Base-by-base conservation (phyloP, 2,888 invertebrate genomes). In the Luperina testacea region DNA sequence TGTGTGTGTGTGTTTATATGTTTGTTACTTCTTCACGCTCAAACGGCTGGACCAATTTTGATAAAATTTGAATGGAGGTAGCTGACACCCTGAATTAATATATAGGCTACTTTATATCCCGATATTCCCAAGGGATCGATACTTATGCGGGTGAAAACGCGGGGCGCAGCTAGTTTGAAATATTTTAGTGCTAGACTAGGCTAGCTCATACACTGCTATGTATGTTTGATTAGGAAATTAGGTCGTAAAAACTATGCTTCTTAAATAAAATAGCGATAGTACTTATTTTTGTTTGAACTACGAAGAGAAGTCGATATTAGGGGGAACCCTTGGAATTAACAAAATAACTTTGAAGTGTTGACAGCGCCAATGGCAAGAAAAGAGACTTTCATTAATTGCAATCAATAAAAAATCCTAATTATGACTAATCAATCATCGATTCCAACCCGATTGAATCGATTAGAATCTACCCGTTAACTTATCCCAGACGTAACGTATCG, bases 401-500 rank as follows among this genome's bases (percentile, higher is more conserved):
- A 70, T 13, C n/a, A n/a, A 68, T 6, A 20, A 45, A 17, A 53
- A 45, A 8, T 32, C 9, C 0, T 2, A 27, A 77, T 42, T 59
- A 42, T 15, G 13, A 13, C 17, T n/a, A 64, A 63, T 63, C 42
- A 32, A 63, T 63, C 65, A 65, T 75, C 63, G 63, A 78, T 72
- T 53, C 20, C 0, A n/a, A 48, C 15, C 24, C 64, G 27, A 59
- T n/a, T 80, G n/a, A 51, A 76, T 80, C 75, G 79, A 87, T 84
- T 76, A 85, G 45, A 68, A 65, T 78, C 53, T 72, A 78, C 78
- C 75, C 76, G 77, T n/a, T 86, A 72, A 81, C 88, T 90, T 90
- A 85, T 59, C 75, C 87, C 87, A 79, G 74, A 68, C 72, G 72
- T 84, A 80, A 75, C 80, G 61, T 87, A 88, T 87, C 88, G 86